These are phyloP conservation scores for Balearica regulorum DNA, from an alignment of 2,797 vertebrate species.

Conservation along the genomic window DNA sequence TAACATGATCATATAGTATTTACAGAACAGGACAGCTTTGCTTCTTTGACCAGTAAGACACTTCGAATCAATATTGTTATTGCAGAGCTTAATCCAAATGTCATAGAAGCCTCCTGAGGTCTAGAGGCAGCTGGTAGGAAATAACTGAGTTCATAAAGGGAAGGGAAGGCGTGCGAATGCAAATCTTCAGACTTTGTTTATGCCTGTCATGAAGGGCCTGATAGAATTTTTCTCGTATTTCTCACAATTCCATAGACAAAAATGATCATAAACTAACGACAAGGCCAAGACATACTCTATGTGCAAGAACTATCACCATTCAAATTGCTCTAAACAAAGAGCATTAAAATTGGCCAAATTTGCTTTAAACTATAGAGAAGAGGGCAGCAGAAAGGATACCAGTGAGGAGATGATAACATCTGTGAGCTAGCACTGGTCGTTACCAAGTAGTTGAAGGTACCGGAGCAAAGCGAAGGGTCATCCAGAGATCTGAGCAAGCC, in stretches of 20 bases:
- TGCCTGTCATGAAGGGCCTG: neutral
- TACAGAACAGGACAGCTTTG: neutral
- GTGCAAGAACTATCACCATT: neutral
- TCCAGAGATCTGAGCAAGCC: neutral
- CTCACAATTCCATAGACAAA: neutral
- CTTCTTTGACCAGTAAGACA: neutral
- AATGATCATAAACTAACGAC: neutral
- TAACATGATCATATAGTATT: neutral
- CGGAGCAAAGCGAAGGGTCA: neutral
- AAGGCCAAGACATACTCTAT: neutral
- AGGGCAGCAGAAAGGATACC: neutral
- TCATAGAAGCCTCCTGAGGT: neutral
- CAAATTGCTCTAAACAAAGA: neutral
- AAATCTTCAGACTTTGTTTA: neutral
- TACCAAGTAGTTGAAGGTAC: neutral
- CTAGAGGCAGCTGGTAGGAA: neutral
- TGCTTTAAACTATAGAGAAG: rapidly evolving
- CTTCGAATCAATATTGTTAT: neutral
- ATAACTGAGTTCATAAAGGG: neutral
- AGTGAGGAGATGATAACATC: neutral
- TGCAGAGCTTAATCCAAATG: constrained; percentile 29
- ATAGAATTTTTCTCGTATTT: neutral
- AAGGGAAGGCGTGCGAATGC: neutral
- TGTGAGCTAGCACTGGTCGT: neutral
- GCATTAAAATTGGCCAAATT: neutral